A percentile compares a stretch with the other conserved stretches of the same genome.
Conservation (phyloP, 64 coral and sea anemone genomes). For the Astreopora myriophthalma region DNA sequence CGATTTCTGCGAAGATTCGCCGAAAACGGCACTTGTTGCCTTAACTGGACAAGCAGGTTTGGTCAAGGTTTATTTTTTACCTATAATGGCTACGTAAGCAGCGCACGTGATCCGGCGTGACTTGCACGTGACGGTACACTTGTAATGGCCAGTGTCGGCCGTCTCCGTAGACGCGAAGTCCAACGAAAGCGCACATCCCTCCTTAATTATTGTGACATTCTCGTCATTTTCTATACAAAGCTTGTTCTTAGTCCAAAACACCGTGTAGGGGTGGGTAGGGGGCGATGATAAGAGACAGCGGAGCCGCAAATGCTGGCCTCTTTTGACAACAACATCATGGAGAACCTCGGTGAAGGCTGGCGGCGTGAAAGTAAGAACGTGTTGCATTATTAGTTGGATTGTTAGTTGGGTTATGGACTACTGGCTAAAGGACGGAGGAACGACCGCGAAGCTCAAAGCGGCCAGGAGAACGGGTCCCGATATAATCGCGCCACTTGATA, state of each 20-base stretch:
- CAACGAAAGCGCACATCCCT: slow-evolving; percentile 60
- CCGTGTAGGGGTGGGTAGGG: slow-evolving; percentile 74
- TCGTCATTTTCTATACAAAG: slow-evolving; percentile 61
- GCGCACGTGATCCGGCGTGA: slow-evolving; percentile 74
- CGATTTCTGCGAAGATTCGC: background rate
- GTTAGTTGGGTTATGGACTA: slow-evolving; percentile 14
- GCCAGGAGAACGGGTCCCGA: background rate
- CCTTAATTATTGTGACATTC: slow-evolving; percentile 58
- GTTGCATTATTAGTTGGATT: slow-evolving; percentile 31
- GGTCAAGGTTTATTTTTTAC: slow-evolving; percentile 34
- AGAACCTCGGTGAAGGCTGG: slow-evolving; percentile 66
- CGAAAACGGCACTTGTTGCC: background rate
- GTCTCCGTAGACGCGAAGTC: slow-evolving; percentile 73
- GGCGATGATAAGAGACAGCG: slow-evolving; percentile 64
- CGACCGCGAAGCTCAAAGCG: background rate
- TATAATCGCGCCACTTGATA: background rate
- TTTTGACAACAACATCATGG: slow-evolving; percentile 57
- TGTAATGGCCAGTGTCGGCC: slow-evolving; percentile 77
- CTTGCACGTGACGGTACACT: slow-evolving; percentile 74
- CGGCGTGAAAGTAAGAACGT: slow-evolving; percentile 38
- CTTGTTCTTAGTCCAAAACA: slow-evolving; percentile 78
- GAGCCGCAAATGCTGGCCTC: slow-evolving; percentile 59
- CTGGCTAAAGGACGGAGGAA: background rate
- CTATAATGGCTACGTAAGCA: slow-evolving; percentile 72
- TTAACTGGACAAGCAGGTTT: background rate